These are phyloP conservation scores for Bostrychus sinensis DNA, from an alignment of 2,113 vertebrate species.

Conservation along the genomic window DNA sequence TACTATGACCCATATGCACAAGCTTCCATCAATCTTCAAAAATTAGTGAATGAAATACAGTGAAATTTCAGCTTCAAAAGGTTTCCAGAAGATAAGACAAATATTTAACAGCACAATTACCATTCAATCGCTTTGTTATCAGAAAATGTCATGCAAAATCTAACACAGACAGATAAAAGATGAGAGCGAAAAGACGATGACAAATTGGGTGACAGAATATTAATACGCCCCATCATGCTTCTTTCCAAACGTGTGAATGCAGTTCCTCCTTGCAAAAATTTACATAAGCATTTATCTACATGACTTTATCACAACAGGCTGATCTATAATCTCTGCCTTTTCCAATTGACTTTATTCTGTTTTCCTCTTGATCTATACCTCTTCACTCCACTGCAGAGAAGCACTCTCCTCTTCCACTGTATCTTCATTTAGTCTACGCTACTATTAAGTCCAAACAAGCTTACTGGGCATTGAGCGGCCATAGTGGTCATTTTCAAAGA, in stretches of 20 bases:
- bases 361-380: constrained; percentile 21
- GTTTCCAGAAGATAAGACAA: neutral
- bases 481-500: constrained; percentile 39
- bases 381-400: constrained; percentile 19
- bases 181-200: neutral
- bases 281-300: constrained; percentile 6
- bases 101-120: neutral
- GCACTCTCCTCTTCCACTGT: constrained; percentile 17
- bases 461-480: constrained; percentile 5
- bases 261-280: neutral
- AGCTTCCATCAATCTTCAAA: too few species aligned
- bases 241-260: neutral
- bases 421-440: constrained; percentile 41
- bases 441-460: constrained; percentile 40
- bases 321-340: neutral
- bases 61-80: neutral
- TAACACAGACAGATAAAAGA: constrained; percentile 22
- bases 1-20: too few species aligned
- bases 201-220: constrained; percentile 18
- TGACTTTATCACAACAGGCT: neutral
- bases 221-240: neutral
- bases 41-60: neutral
- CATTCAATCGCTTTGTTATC: constrained; percentile 18
- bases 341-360: neutral
- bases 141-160: constrained; percentile 7